phyloP scores from a whole-genome alignment of 2,888 invertebrate genomes.

The Melinaea menophilus region DNA sequence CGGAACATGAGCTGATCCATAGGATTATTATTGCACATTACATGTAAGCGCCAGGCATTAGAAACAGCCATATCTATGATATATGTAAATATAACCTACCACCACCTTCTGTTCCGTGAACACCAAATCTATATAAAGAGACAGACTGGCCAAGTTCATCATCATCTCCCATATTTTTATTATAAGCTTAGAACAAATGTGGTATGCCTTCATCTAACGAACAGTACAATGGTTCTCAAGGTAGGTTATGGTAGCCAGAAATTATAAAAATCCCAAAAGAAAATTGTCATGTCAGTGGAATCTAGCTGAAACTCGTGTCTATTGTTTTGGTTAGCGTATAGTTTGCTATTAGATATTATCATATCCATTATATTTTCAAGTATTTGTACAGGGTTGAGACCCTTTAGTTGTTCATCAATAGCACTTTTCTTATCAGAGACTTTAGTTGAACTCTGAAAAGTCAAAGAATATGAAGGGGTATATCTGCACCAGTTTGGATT shows the following conservation, averaged over 20 bases:
- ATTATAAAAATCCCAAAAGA: background rate
- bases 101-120: constrained; percentile 26
- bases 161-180: constrained; percentile 26
- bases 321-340: constrained; percentile 5
- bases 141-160: no score
- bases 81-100: background rate
- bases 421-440: background rate
- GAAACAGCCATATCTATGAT: no score
- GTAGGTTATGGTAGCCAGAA: no score
- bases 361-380: background rate
- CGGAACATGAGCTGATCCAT: no score
- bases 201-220: constrained; percentile 21
- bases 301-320: background rate
- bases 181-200: constrained; percentile 32
- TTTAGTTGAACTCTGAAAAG: constrained; percentile 9
- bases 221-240: no score
- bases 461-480: no score
- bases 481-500: no score
- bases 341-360: background rate
- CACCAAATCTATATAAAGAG: no score
- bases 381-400: background rate
- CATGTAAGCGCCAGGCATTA: no score
- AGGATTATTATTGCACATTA: no score
- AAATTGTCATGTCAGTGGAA: constrained; percentile 8
- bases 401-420: background rate